These are phyloP conservation scores for Lasioglossum pauxillum DNA, from an alignment of 2,888 invertebrate species.

Conservation along the genomic window DNA sequence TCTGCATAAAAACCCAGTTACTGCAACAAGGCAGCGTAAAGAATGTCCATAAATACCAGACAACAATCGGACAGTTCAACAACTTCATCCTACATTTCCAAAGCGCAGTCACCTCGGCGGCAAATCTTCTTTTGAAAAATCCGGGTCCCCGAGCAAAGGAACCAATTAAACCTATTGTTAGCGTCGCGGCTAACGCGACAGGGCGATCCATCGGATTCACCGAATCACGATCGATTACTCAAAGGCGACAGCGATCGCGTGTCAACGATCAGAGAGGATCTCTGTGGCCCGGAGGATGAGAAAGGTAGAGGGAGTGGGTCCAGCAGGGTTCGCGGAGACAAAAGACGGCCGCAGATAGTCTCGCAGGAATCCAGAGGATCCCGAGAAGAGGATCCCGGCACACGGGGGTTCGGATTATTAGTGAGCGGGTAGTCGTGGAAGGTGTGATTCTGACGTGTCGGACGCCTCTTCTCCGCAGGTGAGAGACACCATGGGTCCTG, in stretches of 20 bases:
- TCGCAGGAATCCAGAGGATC: constrained; percentile 65
- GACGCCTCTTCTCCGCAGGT: constrained; percentile 74
- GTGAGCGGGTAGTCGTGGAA: constrained; percentile 80
- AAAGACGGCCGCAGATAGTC: constrained; percentile 31
- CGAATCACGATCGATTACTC: constrained; percentile 16
- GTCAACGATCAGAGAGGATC: constrained; percentile 4
- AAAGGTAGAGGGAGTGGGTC: not conserved
- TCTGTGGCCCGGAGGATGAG: not conserved
- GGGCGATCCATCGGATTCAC: not conserved
- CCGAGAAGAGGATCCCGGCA: constrained; percentile 67
- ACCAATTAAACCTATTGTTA: constrained; percentile 5
- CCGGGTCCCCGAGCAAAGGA: not conserved
- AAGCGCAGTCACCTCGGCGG: not conserved
- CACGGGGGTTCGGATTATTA: constrained; percentile 78
- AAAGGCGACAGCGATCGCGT: constrained; percentile 23
- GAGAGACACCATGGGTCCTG: constrained; percentile 64
- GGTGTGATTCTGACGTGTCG: constrained; percentile 83
- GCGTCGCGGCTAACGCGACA: constrained; percentile 6
- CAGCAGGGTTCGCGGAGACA: constrained; percentile 29
- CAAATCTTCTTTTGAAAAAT: not conserved
- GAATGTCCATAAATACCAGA: not conserved
- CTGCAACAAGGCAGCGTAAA: not conserved
- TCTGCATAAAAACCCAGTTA: not conserved
- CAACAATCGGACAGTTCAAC: not conserved
- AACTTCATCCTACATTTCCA: not conserved